Percentiles rank a stretch among this genome's conserved stretches.
Conservation (phyloP, 35 echinoderm and acorn worm genomes). For the Holothuria glaberrima region DNA sequence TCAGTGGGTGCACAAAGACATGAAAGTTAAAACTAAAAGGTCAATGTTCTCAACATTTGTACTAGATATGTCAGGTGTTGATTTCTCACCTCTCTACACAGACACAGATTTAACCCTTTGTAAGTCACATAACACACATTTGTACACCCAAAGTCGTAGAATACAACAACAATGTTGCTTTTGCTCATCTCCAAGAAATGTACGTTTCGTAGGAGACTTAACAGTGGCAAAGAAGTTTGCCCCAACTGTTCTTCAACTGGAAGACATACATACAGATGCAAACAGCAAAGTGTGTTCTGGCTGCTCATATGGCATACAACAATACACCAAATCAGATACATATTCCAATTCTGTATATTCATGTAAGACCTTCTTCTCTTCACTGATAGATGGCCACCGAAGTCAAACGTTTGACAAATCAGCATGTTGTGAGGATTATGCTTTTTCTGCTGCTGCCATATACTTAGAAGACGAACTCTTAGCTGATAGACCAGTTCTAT, state of each 20-base stretch:
- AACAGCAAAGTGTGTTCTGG: constrained; percentile 15
- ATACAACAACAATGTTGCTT: neutral
- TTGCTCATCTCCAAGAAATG: neutral
- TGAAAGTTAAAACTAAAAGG: constrained; percentile 9
- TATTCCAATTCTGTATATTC: neutral
- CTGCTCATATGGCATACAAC: neutral
- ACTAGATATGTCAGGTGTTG: neutral
- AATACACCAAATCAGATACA: neutral
- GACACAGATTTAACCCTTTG: neutral
- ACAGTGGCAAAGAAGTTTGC: neutral
- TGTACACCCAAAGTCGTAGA: neutral
- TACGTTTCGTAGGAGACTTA: neutral
- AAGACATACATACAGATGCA: neutral
- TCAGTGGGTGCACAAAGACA: neutral
- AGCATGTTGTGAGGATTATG: constrained; percentile 1
- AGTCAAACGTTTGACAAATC: neutral
- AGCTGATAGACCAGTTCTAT: constrained; percentile 13
- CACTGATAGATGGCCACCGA: neutral
- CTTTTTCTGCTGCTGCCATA: neutral
- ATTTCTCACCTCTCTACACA: neutral
- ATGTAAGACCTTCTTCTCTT: neutral
- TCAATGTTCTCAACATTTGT: neutral
- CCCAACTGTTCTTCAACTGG: constrained; percentile 2
- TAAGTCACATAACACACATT: neutral
- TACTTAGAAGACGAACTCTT: constrained; percentile 11